Evolutionary conservation across 2,797 vertebrate genomes (phyloP), one percentile per base, ranked within the genome.

Genomic region (Argya squamiceps): DNA sequence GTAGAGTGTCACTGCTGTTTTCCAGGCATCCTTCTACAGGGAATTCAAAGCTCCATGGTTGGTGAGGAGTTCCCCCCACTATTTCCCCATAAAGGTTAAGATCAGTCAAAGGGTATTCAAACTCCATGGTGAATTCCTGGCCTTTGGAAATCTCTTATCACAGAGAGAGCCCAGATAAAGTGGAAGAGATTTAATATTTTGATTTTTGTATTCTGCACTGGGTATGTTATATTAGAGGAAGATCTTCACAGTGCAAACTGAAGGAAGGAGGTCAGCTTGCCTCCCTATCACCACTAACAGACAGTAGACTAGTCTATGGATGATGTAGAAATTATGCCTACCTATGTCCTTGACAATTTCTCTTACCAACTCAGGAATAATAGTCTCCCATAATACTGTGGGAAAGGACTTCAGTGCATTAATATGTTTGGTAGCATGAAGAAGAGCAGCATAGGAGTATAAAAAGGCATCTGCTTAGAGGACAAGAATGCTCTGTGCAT

Each of bases 391-490:
- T 43, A 67, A 60, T 1, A 52, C 47, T 53, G 23, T 69, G 24
- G 19, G 43, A 56, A 70, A 65, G 6, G 24, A 56, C 8, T 24
- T 58, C 3, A 1, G 17, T 39, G 19, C n/a, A 32, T 60, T 68
- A n/a, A 13, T 0, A 0, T 3, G 5, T 58, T 80, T 60, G 20
- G 21, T 39, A 84, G 12, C 0, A 0, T 46, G 73, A 79, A 73
- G 30, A 23, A 65, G 34, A 68, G 9, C 7, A 24, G 23, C 4
- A 6, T 11, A 41, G 30, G 10, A 55, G 12, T n/a, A 12, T 27
- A 50, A 53, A 58, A 58, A 43, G 3, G 4, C 1, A 1, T 67
- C 68, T 88, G 4, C 32, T 86, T 24, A 34, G 29, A 47, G 77
- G 26, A 86, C 24, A 44, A 37, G 13, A 68, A 12, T 39, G 10